Base-by-base conservation (phyloP, 2,113 vertebrate species). In the Dasyornis broadbenti region DNA sequence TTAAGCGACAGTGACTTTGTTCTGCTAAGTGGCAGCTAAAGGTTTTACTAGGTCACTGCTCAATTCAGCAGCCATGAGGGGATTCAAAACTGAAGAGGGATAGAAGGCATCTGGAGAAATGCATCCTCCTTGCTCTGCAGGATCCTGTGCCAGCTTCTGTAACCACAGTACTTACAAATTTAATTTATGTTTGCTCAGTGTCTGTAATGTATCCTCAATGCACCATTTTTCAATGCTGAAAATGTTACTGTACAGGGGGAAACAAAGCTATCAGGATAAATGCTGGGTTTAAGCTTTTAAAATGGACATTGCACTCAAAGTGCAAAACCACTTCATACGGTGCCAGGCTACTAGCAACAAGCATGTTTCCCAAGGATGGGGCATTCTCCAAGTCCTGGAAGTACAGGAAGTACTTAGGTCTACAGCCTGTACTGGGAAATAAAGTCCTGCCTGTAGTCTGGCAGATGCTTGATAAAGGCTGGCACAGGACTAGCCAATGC, bases 31-130 rank as follows among this genome's bases (percentile, higher is more conserved):
- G 37, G 91, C 92, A 86, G 77, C 53, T 82, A n/a, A 66, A 72
- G 82, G 50, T 54, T 94, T 89, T 75, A 60, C 44, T 68, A 31
- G 5, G 71, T 92, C 92, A 90, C 85, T 68, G 71, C 85, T 86
- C 71, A 33, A 88, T 86, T 86, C 87, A 88, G 63, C 50, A 80
- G 42, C 47, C 54, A 21, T 0, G 5, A 33, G 20, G 42, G 23
- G 50, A 80, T 77, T 73, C 82, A 90, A 90, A 88, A 40, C 27
- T 47, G 9, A 47, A 66, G 40, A 57, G 47, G 30, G 39, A 60
- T 3, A 77, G 71, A 77, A 54, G 7, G 14, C 12, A 84, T 17
- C 15, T 69, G 56, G 73, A 80, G 68, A 93, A 93, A 78, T 5
- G 18, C 47, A 83, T 64, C 71, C 4, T 71, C 33, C 26, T 11